phyloP scores from a whole-genome alignment of 2,113 vertebrate genomes.

The Perca schrenkii region DNA sequence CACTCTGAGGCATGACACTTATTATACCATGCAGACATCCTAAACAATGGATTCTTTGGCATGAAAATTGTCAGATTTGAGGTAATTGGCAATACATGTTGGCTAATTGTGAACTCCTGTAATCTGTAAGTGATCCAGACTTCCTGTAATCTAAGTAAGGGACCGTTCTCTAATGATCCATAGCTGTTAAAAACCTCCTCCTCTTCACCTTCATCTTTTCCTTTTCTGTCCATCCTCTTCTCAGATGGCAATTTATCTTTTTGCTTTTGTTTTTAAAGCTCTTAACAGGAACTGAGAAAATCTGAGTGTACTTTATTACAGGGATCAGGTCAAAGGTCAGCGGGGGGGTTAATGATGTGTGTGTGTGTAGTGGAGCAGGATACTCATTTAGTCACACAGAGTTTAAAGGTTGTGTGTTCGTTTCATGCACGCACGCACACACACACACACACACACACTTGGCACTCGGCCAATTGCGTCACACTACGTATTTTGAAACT shows the following conservation, averaged over 20 bases:
- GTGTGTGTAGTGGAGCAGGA: neutral
- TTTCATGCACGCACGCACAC: neutral
- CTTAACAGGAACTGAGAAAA: constrained; percentile 73
- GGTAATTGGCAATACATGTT: neutral
- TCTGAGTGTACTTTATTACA: constrained; percentile 51
- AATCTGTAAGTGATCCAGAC: neutral
- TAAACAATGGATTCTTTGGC: neutral
- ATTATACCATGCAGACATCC: constrained; percentile 44
- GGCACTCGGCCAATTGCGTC: neutral
- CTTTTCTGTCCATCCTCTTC: neutral
- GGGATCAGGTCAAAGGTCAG: constrained; percentile 57
- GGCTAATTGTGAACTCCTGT: neutral
- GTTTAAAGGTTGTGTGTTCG: neutral
- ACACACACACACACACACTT: neutral
- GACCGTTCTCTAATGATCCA: constrained; percentile 15
- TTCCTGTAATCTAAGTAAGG: neutral
- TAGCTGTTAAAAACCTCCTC: neutral
- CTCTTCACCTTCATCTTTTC: neutral
- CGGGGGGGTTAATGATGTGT: constrained; percentile 44
- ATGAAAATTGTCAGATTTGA: neutral
- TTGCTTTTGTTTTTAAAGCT: constrained; percentile 63
- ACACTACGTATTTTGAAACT: constrained; percentile 26
- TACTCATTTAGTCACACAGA: neutral
- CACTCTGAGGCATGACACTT: constrained; percentile 19
- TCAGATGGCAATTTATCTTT: constrained; percentile 53